Evolutionary conservation across 1,140 invertebrate genomes (phyloP), one percentile per base, ranked within the genome.

Genomic region (Drosophila subobscura): DNA sequence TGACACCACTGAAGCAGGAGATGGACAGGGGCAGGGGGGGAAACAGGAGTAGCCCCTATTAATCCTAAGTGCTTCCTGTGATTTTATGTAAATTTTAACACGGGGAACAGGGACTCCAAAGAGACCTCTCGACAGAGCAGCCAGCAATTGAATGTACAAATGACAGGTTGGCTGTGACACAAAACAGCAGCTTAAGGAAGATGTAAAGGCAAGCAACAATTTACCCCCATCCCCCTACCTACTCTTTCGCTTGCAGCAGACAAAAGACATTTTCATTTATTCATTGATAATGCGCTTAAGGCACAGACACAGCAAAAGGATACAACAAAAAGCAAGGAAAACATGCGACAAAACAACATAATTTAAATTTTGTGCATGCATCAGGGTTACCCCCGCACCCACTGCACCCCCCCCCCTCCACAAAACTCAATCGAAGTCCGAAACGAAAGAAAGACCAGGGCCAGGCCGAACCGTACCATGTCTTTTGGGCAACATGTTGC

Each of bases 341-440:
- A 90, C 79, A 90, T 90, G 88, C 86, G 86, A 90, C 88, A 88
- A 90, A 90, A 90, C 88, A 90, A 90, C 88, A 89, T 90, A 90
- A 90, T 84, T 90, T 84, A 90, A 90, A 90, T 90, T 88, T 89
- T 78, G 83, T 70, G 75, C 81, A 83, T 88, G 79, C 88, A 79
- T 76, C 76, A 77, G 64, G 63, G 47, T 66, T 33, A 33, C 29
- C 29, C 8, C 7, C 8, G 29, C 3, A 8, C 29, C 29, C 29
- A 3, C 29, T 29, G 16, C 16, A 20, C 16, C 16, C 2, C 3
- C 7, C 29, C 29, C 29, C 8, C 53, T 53, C 55, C 49, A 10
- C 23, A 6, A 40, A 27, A 7, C 44, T 40, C 59, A 42, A 27
- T 37, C 56, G 33, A 47, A 72, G 29, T 33, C 29, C 29, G 25